These are phyloP conservation scores for Trileptium ribeirensis DNA, from an alignment of 2,888 invertebrate species.

Conservation along the genomic window DNA sequence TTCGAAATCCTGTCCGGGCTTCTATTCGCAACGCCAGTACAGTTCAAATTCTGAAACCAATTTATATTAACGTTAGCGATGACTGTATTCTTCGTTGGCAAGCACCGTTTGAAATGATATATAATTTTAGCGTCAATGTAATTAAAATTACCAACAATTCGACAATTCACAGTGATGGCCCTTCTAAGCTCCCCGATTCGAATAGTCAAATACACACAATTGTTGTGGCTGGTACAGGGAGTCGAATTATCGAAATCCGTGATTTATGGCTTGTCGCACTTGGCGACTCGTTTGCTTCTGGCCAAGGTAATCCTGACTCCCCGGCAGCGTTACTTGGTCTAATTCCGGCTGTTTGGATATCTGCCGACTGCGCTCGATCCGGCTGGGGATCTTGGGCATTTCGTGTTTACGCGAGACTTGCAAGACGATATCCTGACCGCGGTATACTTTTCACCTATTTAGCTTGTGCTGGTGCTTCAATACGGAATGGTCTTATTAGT, in stretches of 20 bases:
- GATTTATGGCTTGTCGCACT: conserved; percentile 42
- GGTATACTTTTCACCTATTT: conserved; percentile 40
- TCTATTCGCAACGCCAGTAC: neutral
- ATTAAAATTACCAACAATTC: neutral
- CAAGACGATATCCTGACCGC: neutral
- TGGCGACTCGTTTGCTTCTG: conserved; percentile 46
- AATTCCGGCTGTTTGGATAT: conserved; percentile 36
- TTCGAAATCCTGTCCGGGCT: too few species aligned
- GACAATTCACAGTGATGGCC: too few species aligned
- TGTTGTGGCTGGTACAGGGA: neutral
- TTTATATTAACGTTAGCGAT: neutral
- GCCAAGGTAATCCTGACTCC: conserved; percentile 44
- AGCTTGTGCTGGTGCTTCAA: conserved; percentile 42
- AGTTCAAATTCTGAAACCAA: neutral
- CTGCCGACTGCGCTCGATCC: conserved; percentile 40
- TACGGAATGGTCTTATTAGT: conserved; percentile 37
- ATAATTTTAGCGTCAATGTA: neutral
- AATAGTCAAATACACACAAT: neutral
- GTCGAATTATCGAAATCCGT: neutral
- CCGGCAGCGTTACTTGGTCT: conserved; percentile 19
- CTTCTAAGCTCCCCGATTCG: neutral
- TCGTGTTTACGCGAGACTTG: conserved; percentile 28
- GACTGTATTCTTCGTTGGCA: neutral
- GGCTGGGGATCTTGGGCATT: conserved; percentile 36
- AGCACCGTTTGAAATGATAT: neutral